These are phyloP conservation scores for Sturmia bella DNA, from an alignment of 2,888 invertebrate genomes.

Conservation along the genomic window DNA sequence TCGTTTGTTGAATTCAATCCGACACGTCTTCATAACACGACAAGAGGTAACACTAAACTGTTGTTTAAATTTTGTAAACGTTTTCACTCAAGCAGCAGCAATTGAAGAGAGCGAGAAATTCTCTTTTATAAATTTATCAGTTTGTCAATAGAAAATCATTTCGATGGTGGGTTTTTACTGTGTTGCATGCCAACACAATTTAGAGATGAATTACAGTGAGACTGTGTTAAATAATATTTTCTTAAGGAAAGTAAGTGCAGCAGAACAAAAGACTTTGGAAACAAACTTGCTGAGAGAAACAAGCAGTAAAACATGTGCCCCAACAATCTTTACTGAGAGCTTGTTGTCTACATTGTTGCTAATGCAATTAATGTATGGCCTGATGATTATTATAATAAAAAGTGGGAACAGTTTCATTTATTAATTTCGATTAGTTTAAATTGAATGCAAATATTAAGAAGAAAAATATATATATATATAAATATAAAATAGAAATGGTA, in stretches of 20 bases:
- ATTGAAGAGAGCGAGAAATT: background rate
- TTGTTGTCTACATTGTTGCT: background rate
- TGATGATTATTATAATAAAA: no score
- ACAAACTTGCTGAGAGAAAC: conserved; percentile 9
- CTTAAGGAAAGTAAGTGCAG: background rate
- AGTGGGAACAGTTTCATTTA: no score
- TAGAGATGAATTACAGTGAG: background rate
- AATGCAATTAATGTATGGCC: no score
- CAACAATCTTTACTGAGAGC: background rate
- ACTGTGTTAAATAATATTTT: background rate
- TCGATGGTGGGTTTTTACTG: conserved; percentile 23
- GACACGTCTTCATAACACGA: conserved; percentile 75
- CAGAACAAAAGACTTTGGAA: conserved; percentile 16
- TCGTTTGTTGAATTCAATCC: conserved; percentile 23
- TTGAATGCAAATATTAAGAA: no score
- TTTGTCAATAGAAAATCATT: conserved; percentile 1
- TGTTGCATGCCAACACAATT: background rate
- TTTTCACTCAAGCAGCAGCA: background rate
- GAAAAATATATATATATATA: no score
- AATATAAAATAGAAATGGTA: no score
- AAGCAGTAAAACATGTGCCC: background rate
- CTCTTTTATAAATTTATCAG: background rate
- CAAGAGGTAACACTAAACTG: conserved; percentile 79
- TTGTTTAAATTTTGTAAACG: conserved; percentile 41
- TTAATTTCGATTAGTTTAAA: no score